phyloP scores from a whole-genome alignment of 2,113 vertebrate genomes.

The Tragelaphus strepsiceros region DNA sequence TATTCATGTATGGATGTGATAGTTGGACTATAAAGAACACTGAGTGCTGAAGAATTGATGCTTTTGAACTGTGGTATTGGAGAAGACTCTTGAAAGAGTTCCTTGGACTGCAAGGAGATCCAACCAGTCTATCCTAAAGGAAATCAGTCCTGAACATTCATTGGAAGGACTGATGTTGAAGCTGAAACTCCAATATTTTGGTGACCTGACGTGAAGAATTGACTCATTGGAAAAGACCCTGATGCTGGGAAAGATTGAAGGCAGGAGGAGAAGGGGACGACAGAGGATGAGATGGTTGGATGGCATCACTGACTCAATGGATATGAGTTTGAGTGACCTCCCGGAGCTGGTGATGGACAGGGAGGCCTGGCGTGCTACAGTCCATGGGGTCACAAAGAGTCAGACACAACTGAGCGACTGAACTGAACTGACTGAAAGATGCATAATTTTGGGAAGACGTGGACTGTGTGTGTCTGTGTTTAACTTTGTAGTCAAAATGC shows the following conservation, averaged over 20 bases:
- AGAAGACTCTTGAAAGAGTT: neutral
- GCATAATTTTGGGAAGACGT: neutral
- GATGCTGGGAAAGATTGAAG: neutral
- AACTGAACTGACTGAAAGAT: neutral
- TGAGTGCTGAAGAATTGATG: neutral
- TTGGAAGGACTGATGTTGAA: neutral
- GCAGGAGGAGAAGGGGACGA: neutral
- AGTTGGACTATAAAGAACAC: neutral
- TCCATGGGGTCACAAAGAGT: neutral
- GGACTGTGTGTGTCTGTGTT: neutral
- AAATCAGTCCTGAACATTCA: neutral
- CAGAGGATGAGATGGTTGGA: neutral
- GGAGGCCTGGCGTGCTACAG: neutral
- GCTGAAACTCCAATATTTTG: neutral
- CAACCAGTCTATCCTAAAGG: neutral
- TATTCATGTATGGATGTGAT: neutral
- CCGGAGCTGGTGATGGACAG: neutral
- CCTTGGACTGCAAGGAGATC: neutral
- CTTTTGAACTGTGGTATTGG: neutral
- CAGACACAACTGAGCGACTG: neutral
- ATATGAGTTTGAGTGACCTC: neutral
- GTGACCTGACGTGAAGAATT: neutral
- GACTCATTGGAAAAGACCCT: neutral
- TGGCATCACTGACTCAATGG: neutral
- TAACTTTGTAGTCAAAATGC: neutral